These are phyloP conservation scores for Enhydra lutris DNA, from an alignment of 2,113 vertebrate genomes.

Conservation along the genomic window DNA sequence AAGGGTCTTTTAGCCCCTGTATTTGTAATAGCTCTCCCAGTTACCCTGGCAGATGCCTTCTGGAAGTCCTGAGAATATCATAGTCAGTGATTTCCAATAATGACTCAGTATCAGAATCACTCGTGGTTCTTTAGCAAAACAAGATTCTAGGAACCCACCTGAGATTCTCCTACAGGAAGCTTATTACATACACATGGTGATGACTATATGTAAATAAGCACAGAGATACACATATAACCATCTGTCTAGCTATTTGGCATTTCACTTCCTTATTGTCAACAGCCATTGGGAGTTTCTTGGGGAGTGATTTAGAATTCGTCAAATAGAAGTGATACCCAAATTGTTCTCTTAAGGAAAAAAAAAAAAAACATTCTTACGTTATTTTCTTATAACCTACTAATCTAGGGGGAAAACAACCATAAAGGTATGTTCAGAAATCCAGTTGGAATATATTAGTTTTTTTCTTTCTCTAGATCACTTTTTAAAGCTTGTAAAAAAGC, in stretches of 20 bases:
- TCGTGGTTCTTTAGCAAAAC: neutral
- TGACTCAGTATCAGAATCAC: neutral
- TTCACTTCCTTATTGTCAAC: neutral
- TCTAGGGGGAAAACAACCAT: neutral
- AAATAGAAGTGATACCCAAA: neutral
- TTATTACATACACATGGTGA: neutral
- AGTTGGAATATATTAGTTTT: neutral
- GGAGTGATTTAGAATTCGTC: neutral
- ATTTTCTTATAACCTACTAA: neutral
- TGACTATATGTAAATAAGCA: neutral
- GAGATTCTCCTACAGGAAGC: neutral
- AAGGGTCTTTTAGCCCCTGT: neutral
- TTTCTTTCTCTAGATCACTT: neutral
- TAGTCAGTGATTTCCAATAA: neutral
- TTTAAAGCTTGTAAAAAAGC: neutral
- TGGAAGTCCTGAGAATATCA: neutral
- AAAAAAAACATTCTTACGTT: neutral
- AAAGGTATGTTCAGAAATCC: neutral
- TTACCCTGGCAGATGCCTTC: neutral
- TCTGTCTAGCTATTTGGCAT: neutral
- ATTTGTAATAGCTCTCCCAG: neutral
- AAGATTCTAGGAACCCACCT: neutral
- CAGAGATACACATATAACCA: neutral
- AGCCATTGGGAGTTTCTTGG: neutral
- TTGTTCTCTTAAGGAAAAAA: neutral